phyloP scores from a whole-genome alignment of 2,797 vertebrate species.

The Acanthurus tractus region DNA sequence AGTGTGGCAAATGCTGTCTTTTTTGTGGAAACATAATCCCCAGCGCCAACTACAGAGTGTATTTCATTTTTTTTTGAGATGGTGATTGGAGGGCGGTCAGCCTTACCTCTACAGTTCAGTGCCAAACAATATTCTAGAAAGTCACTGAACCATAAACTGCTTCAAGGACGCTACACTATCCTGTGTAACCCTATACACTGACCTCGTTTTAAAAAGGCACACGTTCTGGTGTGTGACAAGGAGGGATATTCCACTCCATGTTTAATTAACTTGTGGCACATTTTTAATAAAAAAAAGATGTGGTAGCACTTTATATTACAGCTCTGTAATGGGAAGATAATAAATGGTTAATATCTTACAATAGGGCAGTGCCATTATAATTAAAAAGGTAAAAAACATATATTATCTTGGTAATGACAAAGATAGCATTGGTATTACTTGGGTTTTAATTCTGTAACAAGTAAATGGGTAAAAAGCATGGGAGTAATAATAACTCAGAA shows the following conservation, averaged over 20 bases:
- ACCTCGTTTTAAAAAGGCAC: constrained; percentile 45
- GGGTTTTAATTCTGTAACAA: not conserved
- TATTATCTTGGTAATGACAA: not conserved
- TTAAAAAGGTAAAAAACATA: not conserved
- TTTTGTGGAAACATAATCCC: constrained; percentile 69
- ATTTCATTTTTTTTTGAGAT: constrained; percentile 52
- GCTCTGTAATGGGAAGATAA: not conserved
- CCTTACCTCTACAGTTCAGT: constrained; percentile 50
- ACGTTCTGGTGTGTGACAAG: constrained; percentile 25
- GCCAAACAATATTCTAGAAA: constrained; percentile 52
- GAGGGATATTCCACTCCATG: constrained; percentile 1
- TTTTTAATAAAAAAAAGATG: not conserved
- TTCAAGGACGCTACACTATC: constrained; percentile 28
- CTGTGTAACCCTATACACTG: constrained; percentile 30
- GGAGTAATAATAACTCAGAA: not conserved
- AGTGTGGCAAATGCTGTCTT: constrained; percentile 55
- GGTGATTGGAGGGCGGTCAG: constrained; percentile 46
- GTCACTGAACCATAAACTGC: constrained; percentile 54
- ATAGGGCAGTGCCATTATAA: not conserved
- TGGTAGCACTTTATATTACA: not conserved
- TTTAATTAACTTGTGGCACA: constrained; percentile 8
- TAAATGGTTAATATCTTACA: not conserved
- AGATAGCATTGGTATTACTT: not conserved
- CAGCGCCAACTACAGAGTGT: constrained; percentile 46
- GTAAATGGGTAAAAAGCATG: not conserved